Evolutionary conservation across 2,888 invertebrate species (phyloP).

Genomic region (Heteromurus nitidus): DNA sequence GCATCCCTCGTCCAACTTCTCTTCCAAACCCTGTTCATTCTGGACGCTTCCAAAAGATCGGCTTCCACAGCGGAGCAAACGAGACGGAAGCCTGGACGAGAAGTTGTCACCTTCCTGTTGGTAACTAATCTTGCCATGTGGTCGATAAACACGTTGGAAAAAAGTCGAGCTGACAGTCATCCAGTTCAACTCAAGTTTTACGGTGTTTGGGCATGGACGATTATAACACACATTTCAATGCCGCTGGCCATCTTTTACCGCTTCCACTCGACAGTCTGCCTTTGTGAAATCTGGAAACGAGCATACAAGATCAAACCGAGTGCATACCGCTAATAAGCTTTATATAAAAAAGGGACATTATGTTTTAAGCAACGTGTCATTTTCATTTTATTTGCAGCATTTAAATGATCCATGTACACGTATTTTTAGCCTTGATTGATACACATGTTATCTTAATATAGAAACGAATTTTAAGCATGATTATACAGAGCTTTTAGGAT

Average conservation of each 20-base stretch:
- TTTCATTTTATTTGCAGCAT: too few relatives aligned
- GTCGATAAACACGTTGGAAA: slow-evolving; percentile 80
- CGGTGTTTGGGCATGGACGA: slow-evolving; percentile 77
- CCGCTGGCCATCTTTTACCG: slow-evolving; percentile 79
- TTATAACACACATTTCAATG: slow-evolving; percentile 76
- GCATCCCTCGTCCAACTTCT: slow-evolving; percentile 92
- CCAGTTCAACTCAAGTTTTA: slow-evolving; percentile 75
- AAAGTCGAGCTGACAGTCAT: slow-evolving; percentile 76
- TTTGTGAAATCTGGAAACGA: slow-evolving; percentile 97
- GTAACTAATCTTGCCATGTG: slow-evolving; percentile 93
- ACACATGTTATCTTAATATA: too few relatives aligned
- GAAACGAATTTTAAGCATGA: too few relatives aligned
- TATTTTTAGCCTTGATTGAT: too few relatives aligned
- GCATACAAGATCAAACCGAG: slow-evolving; percentile 86
- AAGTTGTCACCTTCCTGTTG: slow-evolving; percentile 93
- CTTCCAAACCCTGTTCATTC: slow-evolving; percentile 91
- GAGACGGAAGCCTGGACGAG: slow-evolving; percentile 91
- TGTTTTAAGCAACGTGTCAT: too few relatives aligned
- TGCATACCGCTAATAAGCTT: too few relatives aligned
- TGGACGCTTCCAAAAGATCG: slow-evolving; percentile 90
- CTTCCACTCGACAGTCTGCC: slow-evolving; percentile 95
- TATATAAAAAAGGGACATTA: too few relatives aligned
- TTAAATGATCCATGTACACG: too few relatives aligned
- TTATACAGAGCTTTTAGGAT: too few relatives aligned
- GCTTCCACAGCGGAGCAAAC: slow-evolving; percentile 86